phyloP scores from a whole-genome alignment of 2,888 invertebrate species.

The Rhabditoides inermis region DNA sequence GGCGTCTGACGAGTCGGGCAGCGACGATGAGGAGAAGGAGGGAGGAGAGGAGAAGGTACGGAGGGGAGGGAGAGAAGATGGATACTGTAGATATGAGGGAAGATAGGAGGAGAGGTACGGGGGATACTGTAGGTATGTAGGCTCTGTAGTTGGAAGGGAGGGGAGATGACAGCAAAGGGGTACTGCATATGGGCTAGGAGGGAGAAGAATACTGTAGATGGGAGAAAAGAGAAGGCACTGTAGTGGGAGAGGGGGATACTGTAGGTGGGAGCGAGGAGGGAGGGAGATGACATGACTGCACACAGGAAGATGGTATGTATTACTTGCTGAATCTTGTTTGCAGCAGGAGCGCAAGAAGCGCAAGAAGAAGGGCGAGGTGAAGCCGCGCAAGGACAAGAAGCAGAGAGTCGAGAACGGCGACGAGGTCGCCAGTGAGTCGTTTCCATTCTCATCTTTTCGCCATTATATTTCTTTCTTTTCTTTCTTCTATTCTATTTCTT shows the following conservation, averaged over 20 bases:
- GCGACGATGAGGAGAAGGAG: conserved; percentile 21
- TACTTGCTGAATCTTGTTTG: too few relatives aligned
- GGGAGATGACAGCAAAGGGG: too few relatives aligned
- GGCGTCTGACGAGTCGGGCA: conserved; percentile 18
- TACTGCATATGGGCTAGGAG: too few relatives aligned
- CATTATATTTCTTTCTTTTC: not conserved
- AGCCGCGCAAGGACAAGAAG: conserved; percentile 24
- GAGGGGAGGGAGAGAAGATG: too few relatives aligned
- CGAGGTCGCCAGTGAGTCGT: conserved; percentile 42
- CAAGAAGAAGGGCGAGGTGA: conserved; percentile 23
- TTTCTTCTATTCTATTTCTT: not conserved
- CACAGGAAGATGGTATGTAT: too few relatives aligned
- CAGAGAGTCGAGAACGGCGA: conserved; percentile 44
- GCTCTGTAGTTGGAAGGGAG: too few relatives aligned
- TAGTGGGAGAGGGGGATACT: conserved; percentile 1
- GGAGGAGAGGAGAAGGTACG: conserved; percentile 13
- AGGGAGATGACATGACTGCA: too few relatives aligned
- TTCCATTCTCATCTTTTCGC: not conserved
- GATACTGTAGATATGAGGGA: too few relatives aligned
- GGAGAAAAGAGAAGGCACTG: too few relatives aligned
- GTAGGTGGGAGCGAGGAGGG: not conserved
- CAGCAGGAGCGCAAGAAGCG: conserved; percentile 14
- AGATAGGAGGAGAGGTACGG: too few relatives aligned
- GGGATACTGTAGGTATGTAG: too few relatives aligned
- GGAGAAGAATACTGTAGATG: too few relatives aligned